Evolutionary conservation across 2,888 invertebrate species (phyloP), one percentile per base, ranked within the genome.

Genomic region (Blastobasis adustella): DNA sequence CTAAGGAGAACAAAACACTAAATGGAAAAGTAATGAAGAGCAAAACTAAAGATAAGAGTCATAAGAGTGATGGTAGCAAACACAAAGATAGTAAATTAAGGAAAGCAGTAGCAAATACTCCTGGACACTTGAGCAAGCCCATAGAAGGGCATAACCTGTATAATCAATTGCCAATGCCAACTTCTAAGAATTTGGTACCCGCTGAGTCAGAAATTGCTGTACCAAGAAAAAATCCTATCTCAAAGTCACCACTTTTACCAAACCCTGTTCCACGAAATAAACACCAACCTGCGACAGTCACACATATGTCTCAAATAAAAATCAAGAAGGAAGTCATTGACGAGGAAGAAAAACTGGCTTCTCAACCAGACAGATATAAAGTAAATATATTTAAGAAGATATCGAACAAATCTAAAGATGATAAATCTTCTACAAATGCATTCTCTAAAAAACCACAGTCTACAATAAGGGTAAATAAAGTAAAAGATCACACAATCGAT

Each of bases 331-430:
- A 90, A 63, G 77, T 90, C 44, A 68, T 83, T 54, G 80, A 23
- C 3, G 89, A 89, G 63, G 83, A 79, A 56, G 87, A 78, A 71
- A 95, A 93, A 78, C 73, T 96, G 52, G 91, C 92, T 5, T 93
- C 92, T 9, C 95, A 95, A 78, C 95, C 95, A 0, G 95, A 96
- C 73, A 94, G 93, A 78, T 94, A 93, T 76, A 96, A 96, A 74
- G 86, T 95, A 43, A 96, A 95, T 83, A 95, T 96, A 71, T 94
- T 96, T 71, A 96, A 95, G 74, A 95, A 95, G 81, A 95, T 96
- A 74, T 93, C 95, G 55, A 92, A 92, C 70, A 93, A 93, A 76
- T 91, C 92, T 37, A 93, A 92, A 77, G 91, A 91, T 65, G 93
- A 92, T 64, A 91, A 89, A 70, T 67, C 53, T 58, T 65, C 73